Conservation (phyloP, 2,113 vertebrate species). For the Phalacrocorax brasilianus region DNA sequence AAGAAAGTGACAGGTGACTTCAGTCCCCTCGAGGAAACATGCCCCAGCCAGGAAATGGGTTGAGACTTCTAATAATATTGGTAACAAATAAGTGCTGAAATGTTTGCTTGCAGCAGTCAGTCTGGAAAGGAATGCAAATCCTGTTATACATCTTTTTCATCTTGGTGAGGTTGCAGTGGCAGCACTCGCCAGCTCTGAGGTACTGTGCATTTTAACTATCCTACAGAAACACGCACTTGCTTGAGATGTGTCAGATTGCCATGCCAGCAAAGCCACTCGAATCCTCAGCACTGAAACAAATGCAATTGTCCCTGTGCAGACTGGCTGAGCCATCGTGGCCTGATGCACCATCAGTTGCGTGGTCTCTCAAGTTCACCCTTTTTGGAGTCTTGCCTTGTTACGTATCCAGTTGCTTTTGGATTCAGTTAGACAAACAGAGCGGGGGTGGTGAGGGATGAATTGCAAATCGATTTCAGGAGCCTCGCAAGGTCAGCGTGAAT, state of each 20-base stretch:
- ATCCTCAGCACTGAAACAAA: not conserved
- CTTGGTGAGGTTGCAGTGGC: constrained; percentile 65
- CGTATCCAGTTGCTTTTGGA: not conserved
- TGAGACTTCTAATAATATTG: constrained; percentile 74
- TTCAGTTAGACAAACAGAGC: not conserved
- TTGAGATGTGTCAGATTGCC: not conserved
- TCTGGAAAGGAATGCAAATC: constrained; percentile 79
- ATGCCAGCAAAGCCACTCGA: not conserved
- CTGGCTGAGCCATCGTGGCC: accelerated
- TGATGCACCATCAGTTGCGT: accelerated
- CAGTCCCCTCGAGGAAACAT: constrained; percentile 71
- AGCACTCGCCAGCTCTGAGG: constrained; percentile 53
- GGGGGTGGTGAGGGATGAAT: not conserved
- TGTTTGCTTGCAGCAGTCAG: constrained; percentile 76
- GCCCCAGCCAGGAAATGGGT: constrained; percentile 71
- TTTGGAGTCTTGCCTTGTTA: not conserved
- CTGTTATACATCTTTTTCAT: constrained; percentile 81
- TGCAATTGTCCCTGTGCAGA: accelerated
- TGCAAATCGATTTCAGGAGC: not conserved
- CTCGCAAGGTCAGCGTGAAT: not conserved
- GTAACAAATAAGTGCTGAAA: constrained; percentile 75
- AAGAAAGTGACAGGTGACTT: constrained; percentile 78
- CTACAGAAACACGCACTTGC: not conserved
- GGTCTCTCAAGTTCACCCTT: accelerated
- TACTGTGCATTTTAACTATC: constrained; percentile 28